Conservation (phyloP, 2,888 invertebrate species). For the Cheilosia grossa region DNA sequence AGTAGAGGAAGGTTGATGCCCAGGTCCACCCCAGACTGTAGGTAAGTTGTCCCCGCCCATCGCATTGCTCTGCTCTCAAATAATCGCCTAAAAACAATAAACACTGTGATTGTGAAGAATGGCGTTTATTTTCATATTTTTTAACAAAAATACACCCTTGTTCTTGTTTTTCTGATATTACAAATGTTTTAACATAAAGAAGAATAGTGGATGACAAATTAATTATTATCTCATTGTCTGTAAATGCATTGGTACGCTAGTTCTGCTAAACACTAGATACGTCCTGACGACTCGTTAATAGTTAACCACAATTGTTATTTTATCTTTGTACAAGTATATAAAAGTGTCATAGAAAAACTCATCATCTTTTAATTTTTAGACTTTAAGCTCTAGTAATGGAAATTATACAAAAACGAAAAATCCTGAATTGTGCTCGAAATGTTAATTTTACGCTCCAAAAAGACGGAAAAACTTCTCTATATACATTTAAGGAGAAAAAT, state of each 20-base stretch:
- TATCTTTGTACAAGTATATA: neutral
- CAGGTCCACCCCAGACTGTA: no score
- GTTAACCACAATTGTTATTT: neutral
- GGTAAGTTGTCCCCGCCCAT: no score
- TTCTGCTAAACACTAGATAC: neutral
- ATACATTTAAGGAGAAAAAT: neutral
- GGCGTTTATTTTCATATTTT: constrained; percentile 24
- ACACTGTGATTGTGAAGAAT: neutral
- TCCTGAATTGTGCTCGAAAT: no score
- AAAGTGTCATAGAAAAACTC: neutral
- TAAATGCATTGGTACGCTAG: neutral
- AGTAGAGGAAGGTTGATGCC: no score
- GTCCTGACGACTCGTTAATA: no score
- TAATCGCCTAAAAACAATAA: neutral
- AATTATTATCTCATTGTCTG: neutral
- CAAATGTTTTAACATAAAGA: neutral
- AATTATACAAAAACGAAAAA: no score
- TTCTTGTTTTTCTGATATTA: constrained; percentile 12
- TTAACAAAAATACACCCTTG: constrained; percentile 45
- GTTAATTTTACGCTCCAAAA: neutral
- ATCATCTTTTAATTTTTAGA: neutral
- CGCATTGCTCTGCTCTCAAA: no score
- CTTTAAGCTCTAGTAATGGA: constrained; percentile 1
- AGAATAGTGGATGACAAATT: neutral
- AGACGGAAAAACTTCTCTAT: neutral